Conservation (phyloP, 2,113 vertebrate genomes). For the Terrapene triunguis region DNA sequence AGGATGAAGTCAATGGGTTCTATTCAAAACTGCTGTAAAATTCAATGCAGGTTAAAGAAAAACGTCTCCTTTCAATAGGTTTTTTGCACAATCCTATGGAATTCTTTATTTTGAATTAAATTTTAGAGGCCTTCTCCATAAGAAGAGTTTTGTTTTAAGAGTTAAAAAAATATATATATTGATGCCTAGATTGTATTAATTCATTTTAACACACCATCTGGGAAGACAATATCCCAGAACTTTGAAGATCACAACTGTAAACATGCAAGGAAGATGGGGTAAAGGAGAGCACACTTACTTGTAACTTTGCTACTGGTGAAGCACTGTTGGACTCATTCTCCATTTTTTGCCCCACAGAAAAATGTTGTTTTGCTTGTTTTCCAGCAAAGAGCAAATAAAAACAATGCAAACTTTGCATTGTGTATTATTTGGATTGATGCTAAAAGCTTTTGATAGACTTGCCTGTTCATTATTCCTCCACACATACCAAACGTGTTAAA, state of each 20-base stretch:
- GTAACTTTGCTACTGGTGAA: background rate
- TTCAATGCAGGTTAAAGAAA: background rate
- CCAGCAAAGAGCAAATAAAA: background rate
- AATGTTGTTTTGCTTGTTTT: background rate
- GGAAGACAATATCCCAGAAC: slow-evolving; percentile 22
- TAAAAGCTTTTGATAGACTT: slow-evolving; percentile 9
- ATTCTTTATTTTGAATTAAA: background rate
- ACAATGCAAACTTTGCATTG: background rate
- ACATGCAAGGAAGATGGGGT: background rate
- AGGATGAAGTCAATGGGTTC: background rate
- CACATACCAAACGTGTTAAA: background rate
- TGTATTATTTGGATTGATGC: background rate
- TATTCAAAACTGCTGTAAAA: background rate
- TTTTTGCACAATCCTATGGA: background rate
- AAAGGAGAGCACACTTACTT: background rate
- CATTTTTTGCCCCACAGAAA: slow-evolving; percentile 5
- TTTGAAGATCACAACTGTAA: slow-evolving; percentile 33
- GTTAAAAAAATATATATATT: background rate
- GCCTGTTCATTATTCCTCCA: slow-evolving; percentile 12
- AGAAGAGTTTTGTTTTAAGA: background rate
- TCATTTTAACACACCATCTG: slow-evolving; percentile 16
- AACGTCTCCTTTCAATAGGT: background rate
- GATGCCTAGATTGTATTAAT: background rate
- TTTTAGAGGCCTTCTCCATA: background rate
- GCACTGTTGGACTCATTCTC: background rate